Percentiles rank a stretch among this genome's conserved stretches.
phyloP scores from a whole-genome alignment of 2,113 vertebrate genomes.

The Galemys pyrenaicus region DNA sequence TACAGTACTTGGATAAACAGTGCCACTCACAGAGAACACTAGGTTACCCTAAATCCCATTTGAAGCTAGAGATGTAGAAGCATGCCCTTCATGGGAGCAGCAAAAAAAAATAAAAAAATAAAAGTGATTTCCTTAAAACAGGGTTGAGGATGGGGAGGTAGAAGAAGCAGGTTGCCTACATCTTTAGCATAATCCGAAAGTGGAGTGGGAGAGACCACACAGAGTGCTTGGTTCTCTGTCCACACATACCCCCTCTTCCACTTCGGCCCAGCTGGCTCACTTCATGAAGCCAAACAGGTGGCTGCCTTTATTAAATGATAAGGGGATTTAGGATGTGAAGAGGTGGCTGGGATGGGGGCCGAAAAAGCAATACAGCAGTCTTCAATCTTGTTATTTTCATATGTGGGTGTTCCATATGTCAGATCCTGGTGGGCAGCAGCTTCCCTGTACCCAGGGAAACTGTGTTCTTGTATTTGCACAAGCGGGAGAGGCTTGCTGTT shows the following conservation, averaged over 20 bases:
- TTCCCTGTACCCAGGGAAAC: not conserved
- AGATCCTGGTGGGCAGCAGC: not conserved
- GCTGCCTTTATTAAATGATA: constrained; percentile 52
- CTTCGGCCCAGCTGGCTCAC: not conserved
- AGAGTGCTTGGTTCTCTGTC: not conserved
- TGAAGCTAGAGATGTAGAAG: not conserved
- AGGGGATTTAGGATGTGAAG: constrained; percentile 23
- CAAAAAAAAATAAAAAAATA: not conserved
- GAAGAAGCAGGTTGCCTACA: not conserved
- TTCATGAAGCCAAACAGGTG: constrained; percentile 46
- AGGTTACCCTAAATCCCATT: not conserved
- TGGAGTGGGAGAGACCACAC: constrained; percentile 15
- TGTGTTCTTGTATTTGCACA: not conserved
- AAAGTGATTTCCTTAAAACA: not conserved
- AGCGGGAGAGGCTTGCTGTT: not conserved
- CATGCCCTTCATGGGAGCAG: not conserved
- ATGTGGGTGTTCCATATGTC: constrained; percentile 49
- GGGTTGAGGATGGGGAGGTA: not conserved
- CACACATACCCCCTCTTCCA: not conserved
- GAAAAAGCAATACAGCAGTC: constrained; percentile 11
- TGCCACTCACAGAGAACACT: not conserved
- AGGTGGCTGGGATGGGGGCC: not conserved
- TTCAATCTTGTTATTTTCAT: constrained; percentile 58
- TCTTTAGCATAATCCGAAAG: not conserved
- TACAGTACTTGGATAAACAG: not conserved